Conservation (phyloP, 92 coral and sea anemone species). For the Bergia sp. region DNA sequence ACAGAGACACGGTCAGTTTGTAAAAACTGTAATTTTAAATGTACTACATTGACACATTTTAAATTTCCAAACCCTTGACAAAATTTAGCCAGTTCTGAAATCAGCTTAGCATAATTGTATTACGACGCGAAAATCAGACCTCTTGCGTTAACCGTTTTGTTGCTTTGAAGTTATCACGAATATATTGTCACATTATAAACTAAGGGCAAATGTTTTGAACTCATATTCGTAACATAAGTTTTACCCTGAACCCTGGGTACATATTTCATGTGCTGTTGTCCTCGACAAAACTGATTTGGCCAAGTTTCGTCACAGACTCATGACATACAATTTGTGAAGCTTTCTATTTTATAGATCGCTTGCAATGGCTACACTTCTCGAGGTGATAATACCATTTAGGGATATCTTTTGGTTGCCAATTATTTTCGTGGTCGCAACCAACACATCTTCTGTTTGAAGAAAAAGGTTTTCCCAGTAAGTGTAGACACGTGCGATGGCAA, state of each 20-base stretch:
- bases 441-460: constrained; percentile 36
- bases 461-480: constrained; percentile 41
- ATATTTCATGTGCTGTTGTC: not conserved
- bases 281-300: not conserved
- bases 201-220: no score
- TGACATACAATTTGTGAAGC: not conserved
- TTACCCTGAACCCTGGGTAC: not conserved
- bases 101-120: no score
- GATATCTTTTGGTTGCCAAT: constrained; percentile 28
- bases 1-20: not conserved
- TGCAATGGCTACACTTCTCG: constrained; percentile 34
- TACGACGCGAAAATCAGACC: no score
- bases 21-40: not conserved
- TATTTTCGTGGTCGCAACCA: constrained; percentile 16
- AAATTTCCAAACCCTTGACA: not conserved
- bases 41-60: not conserved
- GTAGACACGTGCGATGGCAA: constrained; percentile 33
- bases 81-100: no score
- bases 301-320: not conserved
- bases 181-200: no score
- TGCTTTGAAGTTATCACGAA: no score
- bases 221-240: not conserved
- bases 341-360: not conserved
- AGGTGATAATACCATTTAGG: constrained; percentile 54
- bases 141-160: no score